Evolutionary conservation across 2,113 vertebrate species (phyloP), one percentile per base, ranked within the genome.

Genomic region (Eonycteris spelaea): DNA sequence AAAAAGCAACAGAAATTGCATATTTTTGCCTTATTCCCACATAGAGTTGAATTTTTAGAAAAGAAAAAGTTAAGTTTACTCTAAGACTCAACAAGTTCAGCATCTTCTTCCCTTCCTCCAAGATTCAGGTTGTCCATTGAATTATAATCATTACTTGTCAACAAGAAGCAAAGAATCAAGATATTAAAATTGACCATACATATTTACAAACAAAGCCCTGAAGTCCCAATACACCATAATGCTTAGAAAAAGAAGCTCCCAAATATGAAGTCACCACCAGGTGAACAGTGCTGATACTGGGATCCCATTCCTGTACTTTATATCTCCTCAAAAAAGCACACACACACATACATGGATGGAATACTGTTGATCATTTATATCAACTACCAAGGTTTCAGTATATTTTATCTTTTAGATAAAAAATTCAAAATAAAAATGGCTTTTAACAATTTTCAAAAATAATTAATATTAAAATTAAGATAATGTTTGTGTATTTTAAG

Each of bases 51-150:
- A 79, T 71, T 89, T 95, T 90, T 82, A 88, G 21, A 68, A 90
- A 30, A 95, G 24, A 92, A 93, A 85, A 95, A 79, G 12, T 91
- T 65, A 48, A 85, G 86, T 94, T 90, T 80, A 71, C 95, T 8
- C 12, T 83, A 68, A 95, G 53, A 98, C 88, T 91, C 70, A 92
- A 91, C 97, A 96, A 91, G 71, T 94, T 97, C 59, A 83, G 80
- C 53, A 94, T 97, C 96, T 98, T 97, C 97, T 98, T 98, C 98
- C 98, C 97, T 97, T 98, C 98, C 98, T 98, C 98, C 97, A 98
- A 98, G 97, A 98, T 98, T 98, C 96, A 97, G 97, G 97, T 97
- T 99, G 98, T 98, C 98, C 98, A 98, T 97, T 98, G 92, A 97
- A 97, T 97, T 96, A 95, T 96, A 94, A 98, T 98, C 88, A 98